Percentiles rank a stretch among this genome's conserved stretches.
These are phyloP conservation scores for Noctuana brunneofusca DNA, from an alignment of 2,888 invertebrate genomes.

Conservation along the genomic window DNA sequence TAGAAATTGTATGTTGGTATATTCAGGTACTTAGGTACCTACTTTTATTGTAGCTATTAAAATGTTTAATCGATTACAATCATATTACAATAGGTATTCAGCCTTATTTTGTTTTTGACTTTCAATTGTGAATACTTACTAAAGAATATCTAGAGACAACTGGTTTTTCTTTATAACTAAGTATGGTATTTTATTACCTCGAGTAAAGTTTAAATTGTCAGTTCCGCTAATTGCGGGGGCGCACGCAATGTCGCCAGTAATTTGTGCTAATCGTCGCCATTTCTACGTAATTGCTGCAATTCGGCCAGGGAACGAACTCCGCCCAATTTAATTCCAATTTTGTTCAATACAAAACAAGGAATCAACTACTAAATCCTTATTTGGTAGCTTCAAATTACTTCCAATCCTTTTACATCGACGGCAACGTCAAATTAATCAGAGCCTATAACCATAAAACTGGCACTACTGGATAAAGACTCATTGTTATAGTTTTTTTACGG, in stretches of 20 bases:
- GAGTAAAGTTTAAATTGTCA: constrained; percentile 56
- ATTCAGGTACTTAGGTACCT: too few relatives aligned
- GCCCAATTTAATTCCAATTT: constrained; percentile 62
- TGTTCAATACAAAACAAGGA: constrained; percentile 36
- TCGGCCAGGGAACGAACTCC: constrained; percentile 58
- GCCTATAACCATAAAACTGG: not conserved
- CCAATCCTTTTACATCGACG: constrained; percentile 15
- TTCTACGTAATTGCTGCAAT: constrained; percentile 60
- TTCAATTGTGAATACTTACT: not conserved
- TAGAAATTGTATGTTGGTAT: too few relatives aligned
- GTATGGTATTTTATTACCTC: constrained; percentile 49
- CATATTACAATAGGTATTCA: not conserved
- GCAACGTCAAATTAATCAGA: constrained; percentile 1
- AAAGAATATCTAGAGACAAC: constrained; percentile 8
- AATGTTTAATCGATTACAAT: not conserved
- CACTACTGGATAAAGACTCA: not conserved
- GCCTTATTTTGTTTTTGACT: not conserved
- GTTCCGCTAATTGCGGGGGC: constrained; percentile 54
- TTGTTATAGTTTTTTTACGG: not conserved
- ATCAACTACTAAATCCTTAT: constrained; percentile 26
- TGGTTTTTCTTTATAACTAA: constrained; percentile 37
- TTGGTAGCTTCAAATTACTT: constrained; percentile 16
- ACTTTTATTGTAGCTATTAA: not conserved
- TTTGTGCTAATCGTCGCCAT: constrained; percentile 66
- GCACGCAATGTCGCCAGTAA: constrained; percentile 69